Percentiles rank a stretch among this genome's conserved stretches.
phyloP scores from a whole-genome alignment of 2,888 invertebrate species.

The Zelleria hepariella region DNA sequence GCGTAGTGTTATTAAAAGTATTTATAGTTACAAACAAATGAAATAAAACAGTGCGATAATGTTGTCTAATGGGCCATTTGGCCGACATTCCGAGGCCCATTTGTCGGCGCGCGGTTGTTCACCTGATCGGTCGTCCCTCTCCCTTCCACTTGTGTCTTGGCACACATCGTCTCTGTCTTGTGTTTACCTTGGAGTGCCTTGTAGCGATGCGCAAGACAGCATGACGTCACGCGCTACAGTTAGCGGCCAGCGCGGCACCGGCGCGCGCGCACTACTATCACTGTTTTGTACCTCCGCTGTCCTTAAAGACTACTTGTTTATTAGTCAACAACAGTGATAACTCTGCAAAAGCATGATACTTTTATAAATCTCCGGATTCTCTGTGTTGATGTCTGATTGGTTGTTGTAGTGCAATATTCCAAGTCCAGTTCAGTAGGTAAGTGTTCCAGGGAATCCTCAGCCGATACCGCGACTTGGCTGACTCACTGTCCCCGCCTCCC shows the following conservation, averaged over 20 bases:
- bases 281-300: neutral
- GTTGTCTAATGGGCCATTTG: neutral
- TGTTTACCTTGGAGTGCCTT: neutral
- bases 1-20: too few relatives aligned
- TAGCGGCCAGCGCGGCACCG: neutral
- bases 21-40: neutral
- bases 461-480: conserved; percentile 43
- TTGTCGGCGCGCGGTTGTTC: conserved; percentile 6
- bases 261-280: neutral
- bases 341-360: too few relatives aligned
- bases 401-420: too few relatives aligned
- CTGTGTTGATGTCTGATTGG: too few relatives aligned
- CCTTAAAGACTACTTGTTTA: neutral
- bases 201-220: neutral
- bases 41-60: neutral
- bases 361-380: too few relatives aligned
- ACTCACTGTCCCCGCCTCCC: conserved; percentile 38
- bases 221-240: neutral
- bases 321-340: too few relatives aligned
- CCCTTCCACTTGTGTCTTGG: conserved; percentile 4
- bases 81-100: neutral
- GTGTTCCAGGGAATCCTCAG: too few relatives aligned
- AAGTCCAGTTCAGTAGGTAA: too few relatives aligned
- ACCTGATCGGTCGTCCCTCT: conserved; percentile 8
- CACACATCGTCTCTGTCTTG: neutral